Conservation (phyloP, 2,113 vertebrate species). For the Hydrochoerus hydrochaeris region DNA sequence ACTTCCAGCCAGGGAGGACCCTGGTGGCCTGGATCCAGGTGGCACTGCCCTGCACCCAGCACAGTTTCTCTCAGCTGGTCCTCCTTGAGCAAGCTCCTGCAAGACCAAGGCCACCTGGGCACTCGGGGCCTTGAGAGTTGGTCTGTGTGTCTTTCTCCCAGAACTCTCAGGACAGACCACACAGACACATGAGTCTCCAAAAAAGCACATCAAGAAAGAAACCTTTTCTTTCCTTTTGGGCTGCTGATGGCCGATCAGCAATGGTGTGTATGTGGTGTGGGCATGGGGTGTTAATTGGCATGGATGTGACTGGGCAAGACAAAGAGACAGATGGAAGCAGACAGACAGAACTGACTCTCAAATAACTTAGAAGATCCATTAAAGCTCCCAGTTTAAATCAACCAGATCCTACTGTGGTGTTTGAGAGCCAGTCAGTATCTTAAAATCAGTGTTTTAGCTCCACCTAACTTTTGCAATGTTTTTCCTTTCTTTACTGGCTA, state of each 20-base stretch:
- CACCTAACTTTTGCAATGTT: constrained; percentile 82
- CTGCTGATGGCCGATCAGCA: constrained; percentile 65
- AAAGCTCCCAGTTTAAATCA: constrained; percentile 50
- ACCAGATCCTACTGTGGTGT: constrained; percentile 5
- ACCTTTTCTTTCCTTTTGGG: constrained; percentile 70
- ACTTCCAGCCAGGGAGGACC: background rate
- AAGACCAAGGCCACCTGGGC: background rate
- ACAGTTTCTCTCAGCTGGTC: constrained; percentile 7
- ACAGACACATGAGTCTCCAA: background rate
- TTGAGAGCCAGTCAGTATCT: constrained; percentile 65
- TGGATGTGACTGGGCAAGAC: background rate
- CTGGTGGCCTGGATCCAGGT: rapidly evolving
- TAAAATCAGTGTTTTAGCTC: constrained; percentile 85
- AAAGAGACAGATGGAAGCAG: background rate
- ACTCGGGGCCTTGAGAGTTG: background rate
- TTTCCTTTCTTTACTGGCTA: constrained; percentile 75
- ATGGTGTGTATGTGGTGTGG: background rate
- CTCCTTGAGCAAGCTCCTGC: background rate
- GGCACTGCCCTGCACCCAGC: rapidly evolving
- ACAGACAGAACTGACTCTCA: background rate
- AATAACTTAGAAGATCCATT: background rate
- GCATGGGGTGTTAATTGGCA: background rate
- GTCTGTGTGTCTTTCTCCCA: constrained; percentile 18
- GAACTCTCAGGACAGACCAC: background rate
- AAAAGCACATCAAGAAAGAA: background rate